These are phyloP conservation scores for Hemithea aestivaria DNA, from an alignment of 2,888 invertebrate species.

Conservation along the genomic window DNA sequence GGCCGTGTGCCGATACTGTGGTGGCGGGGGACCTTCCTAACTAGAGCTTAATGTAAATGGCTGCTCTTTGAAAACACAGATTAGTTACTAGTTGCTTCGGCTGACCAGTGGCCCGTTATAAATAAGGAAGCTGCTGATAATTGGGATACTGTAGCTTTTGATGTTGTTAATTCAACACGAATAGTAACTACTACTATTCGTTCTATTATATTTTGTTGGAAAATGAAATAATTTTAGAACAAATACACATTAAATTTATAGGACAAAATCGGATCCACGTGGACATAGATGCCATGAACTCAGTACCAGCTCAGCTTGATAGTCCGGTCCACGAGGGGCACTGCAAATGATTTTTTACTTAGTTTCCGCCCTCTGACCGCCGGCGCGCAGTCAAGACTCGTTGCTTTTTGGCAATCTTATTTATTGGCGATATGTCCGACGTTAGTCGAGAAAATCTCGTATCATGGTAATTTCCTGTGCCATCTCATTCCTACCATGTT, in stretches of 20 bases:
- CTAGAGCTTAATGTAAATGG: slow-evolving; percentile 70
- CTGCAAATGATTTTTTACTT: slow-evolving; percentile 51
- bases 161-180: too few species aligned
- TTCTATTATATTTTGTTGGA: too few species aligned
- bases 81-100: slow-evolving; percentile 21
- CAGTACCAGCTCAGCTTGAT: slow-evolving; percentile 20
- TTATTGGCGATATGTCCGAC: slow-evolving; percentile 63
- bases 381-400: slow-evolving; percentile 31
- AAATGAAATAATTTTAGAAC: too few species aligned
- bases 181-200: too few species aligned
- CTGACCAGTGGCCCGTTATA: slow-evolving; percentile 6
- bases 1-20: slow-evolving; percentile 29
- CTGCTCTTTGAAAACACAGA: slow-evolving; percentile 36
- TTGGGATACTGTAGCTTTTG: slow-evolving; percentile 3
- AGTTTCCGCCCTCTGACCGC: slow-evolving; percentile 50
- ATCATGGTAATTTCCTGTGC: slow-evolving; percentile 74
- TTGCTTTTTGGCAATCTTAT: slow-evolving; percentile 71
- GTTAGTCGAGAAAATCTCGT: slow-evolving; percentile 59
- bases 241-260: too few species aligned
- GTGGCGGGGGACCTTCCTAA: slow-evolving; percentile 49
- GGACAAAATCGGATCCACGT: too few species aligned
- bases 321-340: slow-evolving; percentile 24
- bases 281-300: not conserved
- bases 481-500: slow-evolving; percentile 37
- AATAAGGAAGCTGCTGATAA: slow-evolving; percentile 3